phyloP scores from a whole-genome alignment of 2,113 vertebrate species.

The Ciconia maguari region DNA sequence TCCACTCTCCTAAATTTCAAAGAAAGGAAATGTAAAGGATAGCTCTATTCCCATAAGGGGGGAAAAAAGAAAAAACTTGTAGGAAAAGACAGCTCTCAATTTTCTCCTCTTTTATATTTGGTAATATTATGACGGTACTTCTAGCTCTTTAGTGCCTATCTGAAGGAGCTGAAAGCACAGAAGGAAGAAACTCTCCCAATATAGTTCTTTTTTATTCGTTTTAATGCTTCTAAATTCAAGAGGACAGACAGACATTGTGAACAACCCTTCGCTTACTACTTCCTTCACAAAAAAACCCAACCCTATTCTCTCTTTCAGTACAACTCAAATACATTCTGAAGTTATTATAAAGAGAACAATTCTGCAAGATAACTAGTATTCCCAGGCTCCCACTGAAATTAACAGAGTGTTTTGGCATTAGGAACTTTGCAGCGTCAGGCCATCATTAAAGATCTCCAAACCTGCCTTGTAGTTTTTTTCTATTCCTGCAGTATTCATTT shows the following conservation, averaged over 20 bases:
- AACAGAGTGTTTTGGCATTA: neutral
- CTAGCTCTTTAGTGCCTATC: neutral
- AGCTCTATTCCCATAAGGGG: neutral
- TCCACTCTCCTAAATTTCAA: neutral
- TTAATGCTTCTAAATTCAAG: neutral
- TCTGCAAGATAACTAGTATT: neutral
- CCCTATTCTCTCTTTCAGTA: neutral
- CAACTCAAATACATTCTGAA: neutral
- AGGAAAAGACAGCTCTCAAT: neutral
- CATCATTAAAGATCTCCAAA: neutral
- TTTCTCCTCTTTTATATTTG: neutral
- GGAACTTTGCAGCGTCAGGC: neutral
- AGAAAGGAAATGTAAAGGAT: neutral
- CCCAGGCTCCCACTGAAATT: neutral
- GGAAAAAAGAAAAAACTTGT: neutral
- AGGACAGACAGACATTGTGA: neutral
- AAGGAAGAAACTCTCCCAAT: neutral
- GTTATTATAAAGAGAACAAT: neutral
- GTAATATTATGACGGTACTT: neutral
- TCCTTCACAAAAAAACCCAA: neutral
- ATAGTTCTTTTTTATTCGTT: neutral
- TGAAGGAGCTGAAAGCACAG: neutral
- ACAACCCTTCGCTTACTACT: neutral
- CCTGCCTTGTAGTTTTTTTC: neutral
- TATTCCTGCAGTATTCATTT: neutral